Evolutionary conservation across 2,888 invertebrate species (phyloP), one percentile per base, ranked within the genome.

Genomic region (Byasa hedistus): DNA sequence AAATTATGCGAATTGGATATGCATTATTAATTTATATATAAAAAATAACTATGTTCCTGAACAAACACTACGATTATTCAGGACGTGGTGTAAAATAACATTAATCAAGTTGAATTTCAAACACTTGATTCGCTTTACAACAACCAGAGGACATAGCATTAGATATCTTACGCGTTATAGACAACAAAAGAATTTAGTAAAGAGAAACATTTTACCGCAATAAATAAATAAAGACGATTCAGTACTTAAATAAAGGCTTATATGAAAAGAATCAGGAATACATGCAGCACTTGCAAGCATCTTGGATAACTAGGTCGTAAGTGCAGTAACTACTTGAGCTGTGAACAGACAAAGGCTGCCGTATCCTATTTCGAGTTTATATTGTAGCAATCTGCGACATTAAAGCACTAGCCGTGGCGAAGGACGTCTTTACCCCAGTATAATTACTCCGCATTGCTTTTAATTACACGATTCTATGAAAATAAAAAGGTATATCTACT

Each of bases 291-390:
- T 60, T 56, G 56, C 44, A 59, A 23, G n/a, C 23, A 63, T 61
- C 62, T 57, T 64, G 66, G n/a, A 61, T 64, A 73, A 74, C 71
- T 72, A 72, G 61, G 68, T 66, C 67, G 69, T 65, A 66, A 66
- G 67, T 51, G 70, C 65, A 69, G 81, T 83, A 83, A 80, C 81
- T 80, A 83, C 76, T 76, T 73, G 81, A 85, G 84, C 81, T 76
- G 74, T 76, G 75, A 67, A 71, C 74, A 76, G 78, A 84, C 79
- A 82, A 85, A 87, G 86, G 85, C 79, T 82, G 75, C 77, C 79
- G 80, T 87, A 87, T 91, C 87, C 83, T 82, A 85, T 91, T 90
- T 84, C 89, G 79, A 82, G 85, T 84, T 84, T 79, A 82, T 87
- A 87, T 89, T 90, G 89, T 89, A 84, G 76, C 72, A 73, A 72